A percentile compares a stretch with the other conserved stretches of the same genome.
phyloP scores from a whole-genome alignment of 92 coral and sea anemone species.

The Plumapathes pennacea region DNA sequence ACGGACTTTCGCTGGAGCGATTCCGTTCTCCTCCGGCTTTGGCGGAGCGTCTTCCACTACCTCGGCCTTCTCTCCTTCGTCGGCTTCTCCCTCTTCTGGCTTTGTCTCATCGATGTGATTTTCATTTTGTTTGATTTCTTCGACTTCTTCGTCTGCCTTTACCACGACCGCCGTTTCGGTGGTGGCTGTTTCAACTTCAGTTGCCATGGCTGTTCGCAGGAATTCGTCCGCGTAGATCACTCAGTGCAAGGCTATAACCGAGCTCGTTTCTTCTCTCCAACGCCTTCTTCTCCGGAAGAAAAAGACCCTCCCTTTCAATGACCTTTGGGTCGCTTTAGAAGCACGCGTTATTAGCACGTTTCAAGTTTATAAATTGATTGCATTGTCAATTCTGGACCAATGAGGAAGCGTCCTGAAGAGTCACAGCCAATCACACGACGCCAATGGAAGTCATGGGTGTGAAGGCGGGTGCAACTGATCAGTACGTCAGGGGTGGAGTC shows the following conservation, averaged over 20 bases:
- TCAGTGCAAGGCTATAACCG: too few species aligned
- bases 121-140: conserved; percentile 75
- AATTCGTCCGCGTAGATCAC: too few species aligned
- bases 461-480: conserved; percentile 52
- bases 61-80: conserved; percentile 79
- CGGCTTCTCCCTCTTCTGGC: conserved; percentile 60
- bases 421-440: conserved; percentile 72
- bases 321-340: conserved; percentile 90
- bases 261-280: too few species aligned
- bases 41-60: conserved; percentile 72
- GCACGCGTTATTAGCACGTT: conserved; percentile 99
- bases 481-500: conserved; percentile 53
- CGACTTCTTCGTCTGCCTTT: conserved; percentile 59
- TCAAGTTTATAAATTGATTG: conserved; percentile 99
- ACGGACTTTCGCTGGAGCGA: conserved; percentile 71
- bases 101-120: conserved; percentile 88
- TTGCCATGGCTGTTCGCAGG: conserved; percentile 67
- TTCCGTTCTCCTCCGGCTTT: conserved; percentile 80
- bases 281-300: conserved; percentile 78
- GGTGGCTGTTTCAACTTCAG: conserved; percentile 79
- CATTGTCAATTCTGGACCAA: conserved; percentile 85
- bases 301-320: conserved; percentile 92
- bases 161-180: conserved; percentile 30
- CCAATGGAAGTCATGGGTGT: conserved; percentile 76
- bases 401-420: conserved; percentile 47